phyloP scores from a whole-genome alignment of 2,888 invertebrate genomes.

The Pachydiplax longipennis region DNA sequence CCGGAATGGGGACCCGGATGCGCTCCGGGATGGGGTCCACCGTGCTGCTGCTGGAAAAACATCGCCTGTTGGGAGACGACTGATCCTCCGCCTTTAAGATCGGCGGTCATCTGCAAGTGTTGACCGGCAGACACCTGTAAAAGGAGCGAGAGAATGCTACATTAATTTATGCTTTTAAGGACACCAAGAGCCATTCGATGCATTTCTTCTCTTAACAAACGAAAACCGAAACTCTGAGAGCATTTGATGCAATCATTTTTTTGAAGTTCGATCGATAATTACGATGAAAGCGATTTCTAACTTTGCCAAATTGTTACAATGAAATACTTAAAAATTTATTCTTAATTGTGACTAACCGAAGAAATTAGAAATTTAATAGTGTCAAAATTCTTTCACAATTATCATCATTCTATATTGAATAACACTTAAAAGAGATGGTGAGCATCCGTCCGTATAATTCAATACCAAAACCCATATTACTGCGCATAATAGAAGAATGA shows the following conservation, averaged over 20 bases:
- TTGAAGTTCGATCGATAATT: no score
- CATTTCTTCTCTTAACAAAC: no score
- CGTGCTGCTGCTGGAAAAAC: slow-evolving; percentile 66
- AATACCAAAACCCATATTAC: no score
- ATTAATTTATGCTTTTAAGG: background rate
- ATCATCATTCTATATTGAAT: no score
- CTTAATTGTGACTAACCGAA: no score
- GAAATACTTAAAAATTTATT: no score
- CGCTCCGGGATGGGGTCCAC: slow-evolving; percentile 48
- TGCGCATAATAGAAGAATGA: no score
- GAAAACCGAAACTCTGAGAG: background rate
- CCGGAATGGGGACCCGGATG: slow-evolving; percentile 34
- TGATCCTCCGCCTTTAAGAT: slow-evolving; percentile 75
- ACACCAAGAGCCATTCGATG: background rate
- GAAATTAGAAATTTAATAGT: no score
- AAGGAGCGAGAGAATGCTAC: background rate
- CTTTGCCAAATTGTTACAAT: no score
- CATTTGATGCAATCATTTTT: background rate
- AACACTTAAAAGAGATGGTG: no score
- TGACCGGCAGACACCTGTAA: slow-evolving; percentile 86
- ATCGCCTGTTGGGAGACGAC: slow-evolving; percentile 87
- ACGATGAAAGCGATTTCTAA: background rate
- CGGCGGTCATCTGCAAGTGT: slow-evolving; percentile 75
- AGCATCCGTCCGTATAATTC: no score
- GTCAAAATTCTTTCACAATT: no score